Evolutionary conservation across 2,888 invertebrate species (phyloP), one percentile per base, ranked within the genome.

Genomic region (Brenthis hecate): DNA sequence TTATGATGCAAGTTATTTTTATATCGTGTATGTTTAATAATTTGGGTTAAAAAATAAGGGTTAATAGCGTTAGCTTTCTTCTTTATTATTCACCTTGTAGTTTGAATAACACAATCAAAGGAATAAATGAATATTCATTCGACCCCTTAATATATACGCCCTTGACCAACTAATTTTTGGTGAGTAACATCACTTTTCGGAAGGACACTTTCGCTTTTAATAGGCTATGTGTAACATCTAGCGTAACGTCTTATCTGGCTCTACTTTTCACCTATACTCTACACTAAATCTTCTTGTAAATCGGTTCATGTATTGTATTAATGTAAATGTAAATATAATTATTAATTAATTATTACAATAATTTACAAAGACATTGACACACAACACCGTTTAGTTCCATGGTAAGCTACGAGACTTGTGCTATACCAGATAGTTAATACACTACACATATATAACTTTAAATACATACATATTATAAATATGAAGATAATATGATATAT

Each of bases 81-180:
- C 3, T 55, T 48, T 61, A 32, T 14, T 28, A 53, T 50, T 61
- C 8, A 64, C 70, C 67, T 70, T 70, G 70, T 6, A 36, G 36
- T 36, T 36, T 6, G 36, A 13, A 47, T 56, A 60, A 16, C 64
- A 51, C 56, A 23, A 55, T 68, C 19, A 65, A 71, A 62, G 56
- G 48, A 68, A 65, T 53, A 55, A 68, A 69, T 65, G 65, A 69
- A 61, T 69, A 65, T 62, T 47, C 51, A 55, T 57, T 65, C 57
- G 16, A 51, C 14, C 32, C 65, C 65, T 67, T 57, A 63, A 68
- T 68, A 53, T 57, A 63, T 57, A 14, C 68, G 62, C n/a, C 71
- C 71, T 65, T 71, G 71, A 51, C 68, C 67, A 47, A 50, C 50
- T 51, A 48, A 23, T 61, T 62, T 67, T 67, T 56, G 55, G 67